Conservation (phyloP, 2,888 invertebrate species). For the Pristionchus japonicus region DNA sequence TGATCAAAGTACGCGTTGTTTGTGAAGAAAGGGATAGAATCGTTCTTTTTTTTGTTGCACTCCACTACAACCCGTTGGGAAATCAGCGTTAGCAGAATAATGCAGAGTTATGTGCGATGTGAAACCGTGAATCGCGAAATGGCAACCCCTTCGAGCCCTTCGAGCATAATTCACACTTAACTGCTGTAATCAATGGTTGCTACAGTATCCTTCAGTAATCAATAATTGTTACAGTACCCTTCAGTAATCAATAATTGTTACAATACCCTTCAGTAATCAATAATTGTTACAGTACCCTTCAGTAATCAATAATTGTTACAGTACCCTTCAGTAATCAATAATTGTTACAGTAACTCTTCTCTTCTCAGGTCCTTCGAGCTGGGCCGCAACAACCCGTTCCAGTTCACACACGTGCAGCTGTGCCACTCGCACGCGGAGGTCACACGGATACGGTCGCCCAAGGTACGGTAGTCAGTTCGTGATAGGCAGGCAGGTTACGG, state of each 20-base stretch:
- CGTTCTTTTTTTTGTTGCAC: neutral
- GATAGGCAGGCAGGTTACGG: no score
- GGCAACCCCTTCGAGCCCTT: no score
- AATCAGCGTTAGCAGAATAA: no score
- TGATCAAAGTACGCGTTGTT: no score
- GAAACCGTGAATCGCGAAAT: no score
- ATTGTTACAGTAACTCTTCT: neutral
- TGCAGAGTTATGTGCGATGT: no score
- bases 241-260: neutral
- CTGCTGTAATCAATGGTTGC: no score
- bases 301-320: no score
- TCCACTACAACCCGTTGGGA: neutral
- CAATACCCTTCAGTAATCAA: neutral
- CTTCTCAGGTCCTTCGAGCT: conserved; percentile 73
- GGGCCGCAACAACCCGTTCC: conserved; percentile 87
- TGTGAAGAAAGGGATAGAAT: no score
- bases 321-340: no score
- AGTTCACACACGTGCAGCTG: conserved; percentile 88
- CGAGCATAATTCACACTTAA: no score
- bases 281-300: neutral
- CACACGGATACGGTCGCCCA: conserved; percentile 87
- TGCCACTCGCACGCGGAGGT: conserved; percentile 93
- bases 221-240: neutral
- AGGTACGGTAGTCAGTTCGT: conserved; percentile 80
- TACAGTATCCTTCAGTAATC: no score